Base-by-base conservation (phyloP, 2,888 invertebrate species). In the Pseudeuparius sepicola region DNA sequence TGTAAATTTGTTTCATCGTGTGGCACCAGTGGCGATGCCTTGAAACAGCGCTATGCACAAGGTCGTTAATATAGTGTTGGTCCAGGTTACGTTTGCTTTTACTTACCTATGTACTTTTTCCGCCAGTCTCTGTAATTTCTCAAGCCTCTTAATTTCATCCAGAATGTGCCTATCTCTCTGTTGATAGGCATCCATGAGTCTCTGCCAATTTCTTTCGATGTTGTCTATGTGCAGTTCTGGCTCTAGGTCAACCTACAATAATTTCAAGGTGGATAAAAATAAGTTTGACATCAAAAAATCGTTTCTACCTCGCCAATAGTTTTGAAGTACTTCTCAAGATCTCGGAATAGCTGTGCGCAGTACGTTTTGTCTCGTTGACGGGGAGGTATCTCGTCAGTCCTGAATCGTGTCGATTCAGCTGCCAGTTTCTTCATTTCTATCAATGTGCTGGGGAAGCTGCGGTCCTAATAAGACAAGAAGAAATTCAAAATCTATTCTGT, bases 401-500 rank as follows among this genome's bases (percentile, higher is more conserved):
- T 80, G 73, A 97, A 97, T 54, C 88, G 75, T 59, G 41, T 26
- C 54, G 90, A 81, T 67, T 97, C 96, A 45, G 83, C 76, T 41
- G 90, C 77, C 56, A 94, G 68, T 66, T 92, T 90, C 70, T 92
- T 92, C 82, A 94, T 85, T 66, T 94, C 94, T 55, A 90, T 86
- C 52, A 94, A 72, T 46, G 89, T 90, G 49, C 83, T 75, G 48
- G 94, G 90, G 71, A 92, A 93, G 57, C 85, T 82, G 58, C 49
- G 47, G 34, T 52, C 52, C 40, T 50, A 40, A 36, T 31, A 41
- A 17, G 20, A 20, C 24, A 35, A 32, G n/a, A n/a, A n/a, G n/a
- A n/a, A n/a, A n/a, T n/a, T n/a, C n/a, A n/a, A n/a, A n/a, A n/a
- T n/a, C n/a, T n/a, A n/a, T n/a, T n/a, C n/a, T n/a, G n/a, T n/a